These are phyloP conservation scores for Nyctalus aviator DNA, from an alignment of 2,797 vertebrate species.

Conservation along the genomic window DNA sequence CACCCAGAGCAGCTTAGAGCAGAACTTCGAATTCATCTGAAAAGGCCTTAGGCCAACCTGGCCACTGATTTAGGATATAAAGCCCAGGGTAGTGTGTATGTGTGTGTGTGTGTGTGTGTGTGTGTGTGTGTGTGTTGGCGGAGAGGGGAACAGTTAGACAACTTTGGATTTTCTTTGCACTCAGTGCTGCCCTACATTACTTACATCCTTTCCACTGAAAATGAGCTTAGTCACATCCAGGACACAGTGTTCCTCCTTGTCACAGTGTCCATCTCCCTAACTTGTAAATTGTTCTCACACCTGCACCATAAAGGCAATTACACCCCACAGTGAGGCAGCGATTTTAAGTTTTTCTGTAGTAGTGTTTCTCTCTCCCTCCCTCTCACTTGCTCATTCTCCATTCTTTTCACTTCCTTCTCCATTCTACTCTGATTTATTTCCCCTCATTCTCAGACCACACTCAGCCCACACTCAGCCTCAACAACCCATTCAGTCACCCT, in stretches of 20 bases:
- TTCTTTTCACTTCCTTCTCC: background rate
- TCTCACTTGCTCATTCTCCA: background rate
- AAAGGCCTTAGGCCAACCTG: background rate
- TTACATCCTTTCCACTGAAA: background rate
- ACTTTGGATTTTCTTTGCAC: background rate
- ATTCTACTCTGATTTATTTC: background rate
- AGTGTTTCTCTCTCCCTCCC: no score
- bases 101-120: no score
- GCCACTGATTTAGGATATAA: background rate
- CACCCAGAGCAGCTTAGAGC: background rate
- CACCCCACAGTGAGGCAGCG: no score
- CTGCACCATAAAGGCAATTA: background rate
- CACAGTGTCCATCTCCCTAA: background rate
- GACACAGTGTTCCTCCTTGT: background rate
- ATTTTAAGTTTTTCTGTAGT: background rate
- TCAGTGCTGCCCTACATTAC: background rate
- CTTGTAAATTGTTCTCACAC: background rate
- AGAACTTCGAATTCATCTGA: background rate
- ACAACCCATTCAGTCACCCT: rapidly evolving
- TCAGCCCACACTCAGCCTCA: background rate
- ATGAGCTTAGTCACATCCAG: rapidly evolving
- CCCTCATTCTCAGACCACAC: background rate
- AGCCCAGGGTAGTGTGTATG: background rate
- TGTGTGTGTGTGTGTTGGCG: no score
- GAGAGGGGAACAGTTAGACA: background rate